These are phyloP conservation scores for Drosophila falleni DNA, from an alignment of 2,888 invertebrate species.

Conservation along the genomic window DNA sequence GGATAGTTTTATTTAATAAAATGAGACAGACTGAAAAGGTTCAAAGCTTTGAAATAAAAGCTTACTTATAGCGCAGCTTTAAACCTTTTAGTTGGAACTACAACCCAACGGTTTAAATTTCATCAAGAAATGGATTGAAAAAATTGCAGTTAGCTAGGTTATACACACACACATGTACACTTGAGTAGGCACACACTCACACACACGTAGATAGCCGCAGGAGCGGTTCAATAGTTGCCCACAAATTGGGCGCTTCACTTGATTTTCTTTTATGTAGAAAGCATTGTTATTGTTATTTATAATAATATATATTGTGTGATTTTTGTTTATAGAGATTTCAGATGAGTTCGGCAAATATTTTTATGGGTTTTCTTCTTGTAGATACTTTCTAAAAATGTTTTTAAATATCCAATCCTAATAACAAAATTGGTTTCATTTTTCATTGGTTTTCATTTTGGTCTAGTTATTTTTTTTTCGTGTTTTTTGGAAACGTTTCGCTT, in stretches of 20 bases:
- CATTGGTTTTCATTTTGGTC: constrained; percentile 24
- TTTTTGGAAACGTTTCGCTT: constrained; percentile 25
- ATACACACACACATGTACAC: background rate
- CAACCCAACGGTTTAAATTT: background rate
- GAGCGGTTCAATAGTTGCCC: constrained; percentile 25
- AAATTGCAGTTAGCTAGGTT: background rate
- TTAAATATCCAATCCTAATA: constrained; percentile 5
- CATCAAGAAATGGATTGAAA: background rate
- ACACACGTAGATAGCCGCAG: constrained; percentile 17
- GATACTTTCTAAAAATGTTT: constrained; percentile 14
- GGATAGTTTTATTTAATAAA: background rate
- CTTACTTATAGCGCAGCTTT: constrained; percentile 7
- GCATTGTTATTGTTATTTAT: background rate
- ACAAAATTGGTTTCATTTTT: constrained; percentile 22
- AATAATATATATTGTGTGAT: background rate
- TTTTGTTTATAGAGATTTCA: constrained; percentile 2
- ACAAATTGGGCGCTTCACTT: constrained; percentile 13
- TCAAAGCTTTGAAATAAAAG: constrained; percentile 1
- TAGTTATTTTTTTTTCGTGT: constrained; percentile 10
- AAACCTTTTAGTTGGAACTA: background rate
- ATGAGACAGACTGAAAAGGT: background rate
- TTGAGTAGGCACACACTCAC: constrained; percentile 3
- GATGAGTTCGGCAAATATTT: constrained; percentile 8
- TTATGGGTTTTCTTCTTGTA: background rate
- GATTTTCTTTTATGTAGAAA: background rate